Conservation (phyloP, 1,140 invertebrate genomes). For the Cepaea nemoralis region DNA sequence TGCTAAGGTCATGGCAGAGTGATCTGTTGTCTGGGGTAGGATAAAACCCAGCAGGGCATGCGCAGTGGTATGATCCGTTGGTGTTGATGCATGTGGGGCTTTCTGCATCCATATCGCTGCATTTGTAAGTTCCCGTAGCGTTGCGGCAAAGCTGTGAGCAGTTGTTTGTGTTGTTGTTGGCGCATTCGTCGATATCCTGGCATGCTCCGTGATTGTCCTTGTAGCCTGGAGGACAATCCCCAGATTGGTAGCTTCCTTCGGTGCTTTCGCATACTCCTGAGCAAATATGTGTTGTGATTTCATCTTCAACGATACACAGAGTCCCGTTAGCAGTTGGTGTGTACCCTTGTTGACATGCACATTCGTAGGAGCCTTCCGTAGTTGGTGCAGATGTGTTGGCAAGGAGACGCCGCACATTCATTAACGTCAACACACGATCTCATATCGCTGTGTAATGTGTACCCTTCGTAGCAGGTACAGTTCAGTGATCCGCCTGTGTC, state of each 20-base stretch:
- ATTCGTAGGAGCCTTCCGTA: background rate
- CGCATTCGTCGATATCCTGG: background rate
- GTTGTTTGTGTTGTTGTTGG: slow-evolving; percentile 2
- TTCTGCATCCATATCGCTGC: background rate
- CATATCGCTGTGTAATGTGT: background rate
- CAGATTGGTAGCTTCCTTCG: background rate
- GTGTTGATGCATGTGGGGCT: background rate
- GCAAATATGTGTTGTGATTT: background rate
- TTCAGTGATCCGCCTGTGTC: too few species aligned
- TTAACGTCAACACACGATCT: background rate
- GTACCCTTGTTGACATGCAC: background rate
- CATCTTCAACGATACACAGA: background rate
- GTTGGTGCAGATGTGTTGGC: background rate
- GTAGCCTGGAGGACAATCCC: background rate
- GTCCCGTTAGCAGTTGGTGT: background rate
- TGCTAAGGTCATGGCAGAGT: background rate
- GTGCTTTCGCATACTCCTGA: background rate
- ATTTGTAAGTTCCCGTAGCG: background rate
- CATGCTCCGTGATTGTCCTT: background rate
- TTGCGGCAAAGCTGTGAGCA: background rate
- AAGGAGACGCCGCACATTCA: background rate
- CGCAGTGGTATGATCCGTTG: background rate
- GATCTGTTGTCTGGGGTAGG: background rate
- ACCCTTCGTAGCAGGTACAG: too few species aligned
- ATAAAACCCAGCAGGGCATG: background rate